These are phyloP conservation scores for Apocrypta bakeri DNA, from an alignment of 1,140 invertebrate species.

Conservation along the genomic window DNA sequence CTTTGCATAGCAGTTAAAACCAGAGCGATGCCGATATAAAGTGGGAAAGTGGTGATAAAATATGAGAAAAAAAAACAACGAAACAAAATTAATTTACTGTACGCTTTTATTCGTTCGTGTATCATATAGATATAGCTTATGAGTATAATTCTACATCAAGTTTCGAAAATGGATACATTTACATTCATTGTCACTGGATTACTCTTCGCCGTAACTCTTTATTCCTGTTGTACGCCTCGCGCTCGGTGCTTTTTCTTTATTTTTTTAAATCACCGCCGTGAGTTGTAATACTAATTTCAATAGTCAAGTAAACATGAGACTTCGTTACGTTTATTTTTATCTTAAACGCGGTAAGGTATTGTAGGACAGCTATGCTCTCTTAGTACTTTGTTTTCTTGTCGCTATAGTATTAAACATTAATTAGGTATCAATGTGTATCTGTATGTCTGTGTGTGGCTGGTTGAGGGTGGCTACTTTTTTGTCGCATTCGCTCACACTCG, in stretches of 20 bases:
- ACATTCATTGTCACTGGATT: slow-evolving; percentile 76
- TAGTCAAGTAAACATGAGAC: slow-evolving; percentile 71
- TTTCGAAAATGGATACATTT: slow-evolving; percentile 76
- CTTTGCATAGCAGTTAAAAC: not conserved
- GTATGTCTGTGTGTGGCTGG: slow-evolving; percentile 52
- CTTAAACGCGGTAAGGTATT: slow-evolving; percentile 70
- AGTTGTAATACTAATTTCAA: slow-evolving; percentile 71
- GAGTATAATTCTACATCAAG: slow-evolving; percentile 76
- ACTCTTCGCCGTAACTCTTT: slow-evolving; percentile 64
- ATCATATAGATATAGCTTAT: slow-evolving; percentile 76
- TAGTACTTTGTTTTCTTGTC: slow-evolving; percentile 63
- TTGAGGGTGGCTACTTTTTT: slow-evolving; percentile 50
- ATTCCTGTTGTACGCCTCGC: slow-evolving; percentile 55
- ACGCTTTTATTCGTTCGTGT: slow-evolving; percentile 74
- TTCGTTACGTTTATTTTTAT: slow-evolving; percentile 67
- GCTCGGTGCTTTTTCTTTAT: slow-evolving; percentile 50
- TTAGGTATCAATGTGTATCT: slow-evolving; percentile 65
- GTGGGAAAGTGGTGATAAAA: slow-evolving; percentile 1
- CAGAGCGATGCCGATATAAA: not conserved
- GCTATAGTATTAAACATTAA: slow-evolving; percentile 71
- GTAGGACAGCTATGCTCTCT: slow-evolving; percentile 72
- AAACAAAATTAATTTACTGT: slow-evolving; percentile 67
- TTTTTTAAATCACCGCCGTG: slow-evolving; percentile 54
- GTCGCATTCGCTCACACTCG: not conserved
- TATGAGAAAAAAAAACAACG: slow-evolving; percentile 51